These are phyloP conservation scores for Halichoeres trimaculatus DNA, from an alignment of 2,113 vertebrate species.

Conservation along the genomic window DNA sequence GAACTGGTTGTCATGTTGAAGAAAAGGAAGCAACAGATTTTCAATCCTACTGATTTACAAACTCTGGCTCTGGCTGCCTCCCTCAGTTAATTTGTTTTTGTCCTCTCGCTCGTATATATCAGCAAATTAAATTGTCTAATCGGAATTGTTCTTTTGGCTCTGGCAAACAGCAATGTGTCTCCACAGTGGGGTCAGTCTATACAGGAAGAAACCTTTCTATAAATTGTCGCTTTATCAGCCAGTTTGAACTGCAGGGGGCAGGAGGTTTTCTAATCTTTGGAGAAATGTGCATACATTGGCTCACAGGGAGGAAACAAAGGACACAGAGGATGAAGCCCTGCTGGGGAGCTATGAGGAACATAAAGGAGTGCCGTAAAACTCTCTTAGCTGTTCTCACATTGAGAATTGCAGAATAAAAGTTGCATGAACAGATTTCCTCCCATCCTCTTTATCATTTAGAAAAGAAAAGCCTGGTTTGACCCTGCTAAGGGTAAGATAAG, in stretches of 20 bases:
- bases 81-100: conserved; percentile 43
- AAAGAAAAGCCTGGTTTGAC: not conserved
- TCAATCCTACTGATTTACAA: conserved; percentile 53
- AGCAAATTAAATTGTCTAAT: conserved; percentile 75
- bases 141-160: conserved; percentile 67
- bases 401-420: conserved; percentile 39
- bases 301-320: conserved; percentile 38
- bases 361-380: conserved; percentile 42
- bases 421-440: conserved; percentile 27
- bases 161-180: conserved; percentile 43
- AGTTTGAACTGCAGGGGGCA: conserved; percentile 44
- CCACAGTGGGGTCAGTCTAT: conserved; percentile 45
- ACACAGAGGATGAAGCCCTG: conserved; percentile 16
- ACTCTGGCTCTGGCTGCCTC: conserved; percentile 35
- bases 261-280: conserved; percentile 20
- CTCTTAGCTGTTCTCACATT: conserved; percentile 30
- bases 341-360: conserved; percentile 28
- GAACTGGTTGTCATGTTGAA: conserved; percentile 30
- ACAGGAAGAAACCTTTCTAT: conserved; percentile 66
- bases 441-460: conserved; percentile 20
- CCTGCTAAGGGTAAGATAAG: conserved; percentile 5
- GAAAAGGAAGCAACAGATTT: conserved; percentile 33
- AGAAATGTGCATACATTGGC: conserved; percentile 35
- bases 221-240: conserved; percentile 66
- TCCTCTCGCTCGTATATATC: conserved; percentile 38